Conservation (phyloP, 2,113 vertebrate species). For the Murina feae region DNA sequence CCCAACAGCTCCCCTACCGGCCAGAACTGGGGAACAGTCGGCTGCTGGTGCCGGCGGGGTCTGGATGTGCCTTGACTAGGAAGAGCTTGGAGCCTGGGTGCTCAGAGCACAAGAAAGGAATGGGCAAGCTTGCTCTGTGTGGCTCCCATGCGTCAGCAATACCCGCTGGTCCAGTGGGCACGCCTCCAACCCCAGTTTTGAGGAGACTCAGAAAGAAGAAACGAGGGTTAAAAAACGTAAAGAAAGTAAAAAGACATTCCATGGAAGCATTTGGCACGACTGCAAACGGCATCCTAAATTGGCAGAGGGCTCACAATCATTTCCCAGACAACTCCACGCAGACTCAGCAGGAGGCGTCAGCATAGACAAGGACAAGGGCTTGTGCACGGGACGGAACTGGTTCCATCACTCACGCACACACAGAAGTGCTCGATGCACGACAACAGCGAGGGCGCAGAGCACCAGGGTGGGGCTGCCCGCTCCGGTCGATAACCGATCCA, state of each 20-base stretch:
- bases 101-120: not conserved
- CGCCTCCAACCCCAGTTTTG: conserved; percentile 18
- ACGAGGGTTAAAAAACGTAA: not conserved
- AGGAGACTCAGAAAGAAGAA: conserved; percentile 39
- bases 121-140: not conserved
- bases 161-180: conserved; percentile 34
- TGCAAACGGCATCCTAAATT: not conserved
- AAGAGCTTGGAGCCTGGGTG: not conserved
- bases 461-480: not conserved
- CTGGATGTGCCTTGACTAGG: not conserved
- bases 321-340: conserved; percentile 45
- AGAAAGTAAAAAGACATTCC: conserved; percentile 3
- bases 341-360: conserved; percentile 55
- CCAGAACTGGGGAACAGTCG: not conserved
- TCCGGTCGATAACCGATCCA: not conserved
- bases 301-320: conserved; percentile 43
- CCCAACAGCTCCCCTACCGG: not conserved
- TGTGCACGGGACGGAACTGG: conserved; percentile 47
- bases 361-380: conserved; percentile 15
- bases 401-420: conserved; percentile 57
- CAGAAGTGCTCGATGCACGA: conserved; percentile 56
- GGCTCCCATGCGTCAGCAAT: not conserved
- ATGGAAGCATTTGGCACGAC: conserved; percentile 49
- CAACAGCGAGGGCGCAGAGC: conserved; percentile 51
- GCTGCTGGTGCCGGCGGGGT: not conserved